Conservation (phyloP, 1,140 invertebrate genomes). For the Mercenaria mercenaria region DNA sequence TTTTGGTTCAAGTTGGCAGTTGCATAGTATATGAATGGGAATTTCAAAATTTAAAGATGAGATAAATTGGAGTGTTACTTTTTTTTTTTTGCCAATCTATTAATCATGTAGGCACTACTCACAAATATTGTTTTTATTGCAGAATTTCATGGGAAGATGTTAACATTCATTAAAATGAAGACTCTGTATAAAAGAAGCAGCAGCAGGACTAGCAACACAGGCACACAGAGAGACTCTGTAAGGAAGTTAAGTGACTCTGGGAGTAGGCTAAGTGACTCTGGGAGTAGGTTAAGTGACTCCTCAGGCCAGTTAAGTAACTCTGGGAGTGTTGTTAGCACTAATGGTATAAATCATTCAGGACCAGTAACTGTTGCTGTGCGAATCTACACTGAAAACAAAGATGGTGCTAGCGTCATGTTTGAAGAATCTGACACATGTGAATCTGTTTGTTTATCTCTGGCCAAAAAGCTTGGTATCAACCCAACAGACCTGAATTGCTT, state of each 20-base stretch:
- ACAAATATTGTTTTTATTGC: no score
- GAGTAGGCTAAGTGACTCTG: not conserved
- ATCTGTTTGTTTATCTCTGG: not conserved
- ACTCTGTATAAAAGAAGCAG: not conserved
- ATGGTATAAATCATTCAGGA: not conserved
- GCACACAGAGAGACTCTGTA: not conserved
- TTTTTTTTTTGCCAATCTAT: no score
- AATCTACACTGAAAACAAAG: not conserved
- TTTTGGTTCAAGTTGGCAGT: no score
- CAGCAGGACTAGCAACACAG: not conserved
- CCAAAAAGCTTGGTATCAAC: not conserved
- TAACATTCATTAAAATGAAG: no score
- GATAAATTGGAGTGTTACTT: no score
- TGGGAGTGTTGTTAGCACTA: not conserved
- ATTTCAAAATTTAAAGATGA: no score
- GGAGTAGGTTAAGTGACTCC: not conserved
- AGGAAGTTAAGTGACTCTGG: not conserved
- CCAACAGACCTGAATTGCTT: constrained; percentile 13
- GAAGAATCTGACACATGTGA: not conserved
- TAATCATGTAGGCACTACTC: no score
- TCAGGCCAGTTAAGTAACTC: not conserved
- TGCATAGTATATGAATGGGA: no score
- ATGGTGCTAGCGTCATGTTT: not conserved
- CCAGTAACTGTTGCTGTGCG: not conserved
- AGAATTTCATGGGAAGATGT: no score